Evolutionary conservation across 2,113 vertebrate species (phyloP).

Genomic region (Mustela lutreola): DNA sequence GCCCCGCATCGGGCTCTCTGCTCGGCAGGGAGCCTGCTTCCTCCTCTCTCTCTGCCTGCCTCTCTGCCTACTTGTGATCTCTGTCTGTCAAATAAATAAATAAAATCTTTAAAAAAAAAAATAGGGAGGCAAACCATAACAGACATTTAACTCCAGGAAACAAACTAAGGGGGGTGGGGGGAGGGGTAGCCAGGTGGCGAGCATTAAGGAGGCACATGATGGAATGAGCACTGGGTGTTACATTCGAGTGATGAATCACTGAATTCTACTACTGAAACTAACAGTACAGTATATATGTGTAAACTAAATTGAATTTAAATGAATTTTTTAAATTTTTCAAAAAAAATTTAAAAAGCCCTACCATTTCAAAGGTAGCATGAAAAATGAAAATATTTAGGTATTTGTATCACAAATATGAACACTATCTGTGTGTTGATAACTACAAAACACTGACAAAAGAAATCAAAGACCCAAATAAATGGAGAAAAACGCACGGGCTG

Average conservation of each 20-base stretch:
- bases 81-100: too few relatives aligned
- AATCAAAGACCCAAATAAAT: neutral
- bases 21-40: too few relatives aligned
- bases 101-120: neutral
- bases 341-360: neutral
- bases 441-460: neutral
- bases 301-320: neutral
- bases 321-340: neutral
- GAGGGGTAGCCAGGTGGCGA: neutral
- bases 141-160: neutral
- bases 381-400: neutral
- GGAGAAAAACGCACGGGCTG: fast-evolving
- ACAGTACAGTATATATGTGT: neutral
- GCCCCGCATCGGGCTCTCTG: too few relatives aligned
- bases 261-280: neutral
- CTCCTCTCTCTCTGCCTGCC: too few relatives aligned
- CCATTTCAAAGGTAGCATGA: neutral
- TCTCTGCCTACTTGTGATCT: too few relatives aligned
- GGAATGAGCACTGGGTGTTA: neutral
- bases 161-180: neutral
- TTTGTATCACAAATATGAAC: neutral
- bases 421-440: neutral
- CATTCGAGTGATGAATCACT: neutral
- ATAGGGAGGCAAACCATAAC: neutral
- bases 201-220: neutral